These are phyloP conservation scores for Ophion ventricosus DNA, from an alignment of 2,888 invertebrate genomes.

Conservation along the genomic window DNA sequence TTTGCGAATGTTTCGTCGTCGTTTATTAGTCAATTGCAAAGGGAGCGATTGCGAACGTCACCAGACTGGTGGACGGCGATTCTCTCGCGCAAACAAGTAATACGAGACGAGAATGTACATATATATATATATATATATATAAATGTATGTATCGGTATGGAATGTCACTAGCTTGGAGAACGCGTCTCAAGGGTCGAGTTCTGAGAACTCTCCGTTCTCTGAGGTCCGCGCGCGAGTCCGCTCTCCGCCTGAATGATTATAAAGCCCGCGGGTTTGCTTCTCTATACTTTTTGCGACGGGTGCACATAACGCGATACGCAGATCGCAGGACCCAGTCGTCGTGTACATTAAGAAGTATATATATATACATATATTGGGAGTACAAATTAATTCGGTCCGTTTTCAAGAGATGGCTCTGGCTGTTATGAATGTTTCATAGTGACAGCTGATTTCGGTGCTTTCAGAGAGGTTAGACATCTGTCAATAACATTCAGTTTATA, in stretches of 20 bases:
- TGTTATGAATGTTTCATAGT: too few species aligned
- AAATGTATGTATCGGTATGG: constrained; percentile 75
- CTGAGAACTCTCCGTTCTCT: constrained; percentile 83
- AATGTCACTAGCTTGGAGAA: constrained; percentile 79
- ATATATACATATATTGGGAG: background rate
- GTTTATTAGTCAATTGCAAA: constrained; percentile 4
- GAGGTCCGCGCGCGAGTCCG: constrained; percentile 78
- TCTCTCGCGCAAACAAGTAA: constrained; percentile 73
- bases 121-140: background rate
- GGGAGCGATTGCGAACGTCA: background rate
- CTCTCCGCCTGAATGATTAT: constrained; percentile 81
- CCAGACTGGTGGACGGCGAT: constrained; percentile 29
- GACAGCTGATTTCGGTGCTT: too few species aligned
- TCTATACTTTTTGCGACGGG: background rate
- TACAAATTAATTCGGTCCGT: too few species aligned
- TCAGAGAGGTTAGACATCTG: too few species aligned
- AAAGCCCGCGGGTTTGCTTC: constrained; percentile 70
- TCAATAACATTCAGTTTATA: too few species aligned
- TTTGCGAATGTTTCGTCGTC: background rate
- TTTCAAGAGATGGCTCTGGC: too few species aligned
- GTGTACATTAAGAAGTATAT: background rate
- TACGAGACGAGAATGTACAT: constrained; percentile 76
- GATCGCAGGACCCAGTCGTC: constrained; percentile 10
- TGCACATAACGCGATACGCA: constrained; percentile 30
- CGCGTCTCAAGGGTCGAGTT: constrained; percentile 82